Conservation (phyloP, 2,888 invertebrate genomes). For the Catocala fraxini region DNA sequence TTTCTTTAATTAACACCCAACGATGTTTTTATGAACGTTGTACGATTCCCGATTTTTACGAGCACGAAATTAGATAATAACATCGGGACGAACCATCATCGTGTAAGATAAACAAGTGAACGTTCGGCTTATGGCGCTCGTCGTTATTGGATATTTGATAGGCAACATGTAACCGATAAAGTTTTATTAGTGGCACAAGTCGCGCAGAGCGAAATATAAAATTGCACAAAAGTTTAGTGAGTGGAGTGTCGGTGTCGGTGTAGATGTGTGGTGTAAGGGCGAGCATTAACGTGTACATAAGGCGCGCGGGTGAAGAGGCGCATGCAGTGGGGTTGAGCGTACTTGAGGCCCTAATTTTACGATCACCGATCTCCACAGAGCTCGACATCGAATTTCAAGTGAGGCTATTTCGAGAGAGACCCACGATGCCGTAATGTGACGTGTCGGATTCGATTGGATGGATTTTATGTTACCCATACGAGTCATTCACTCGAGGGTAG, state of each 20-base stretch:
- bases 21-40: slow-evolving; percentile 52
- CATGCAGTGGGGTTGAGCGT: slow-evolving; percentile 41
- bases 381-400: slow-evolving; percentile 82
- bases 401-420: slow-evolving; percentile 77
- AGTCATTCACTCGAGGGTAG: slow-evolving; percentile 64
- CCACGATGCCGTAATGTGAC: slow-evolving; percentile 75
- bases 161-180: slow-evolving; percentile 77
- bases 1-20: slow-evolving; percentile 54
- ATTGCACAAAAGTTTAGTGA: slow-evolving; percentile 12
- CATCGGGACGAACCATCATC: slow-evolving; percentile 61
- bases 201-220: slow-evolving; percentile 62
- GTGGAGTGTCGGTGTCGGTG: slow-evolving; percentile 2
- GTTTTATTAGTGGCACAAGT: slow-evolving; percentile 77
- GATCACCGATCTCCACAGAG: slow-evolving; percentile 75
- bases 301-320: slow-evolving; percentile 39
- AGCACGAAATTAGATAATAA: slow-evolving; percentile 63
- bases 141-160: slow-evolving; percentile 78
- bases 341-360: slow-evolving; percentile 79
- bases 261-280: slow-evolving; percentile 2
- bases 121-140: slow-evolving; percentile 67
- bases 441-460: slow-evolving; percentile 81
- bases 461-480: slow-evolving; percentile 78
- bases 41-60: slow-evolving; percentile 52
- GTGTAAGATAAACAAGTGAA: slow-evolving; percentile 67
- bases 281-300: slow-evolving; percentile 16